Base-by-base conservation (phyloP, 2,113 vertebrate species). In the Heteronetta atricapilla region DNA sequence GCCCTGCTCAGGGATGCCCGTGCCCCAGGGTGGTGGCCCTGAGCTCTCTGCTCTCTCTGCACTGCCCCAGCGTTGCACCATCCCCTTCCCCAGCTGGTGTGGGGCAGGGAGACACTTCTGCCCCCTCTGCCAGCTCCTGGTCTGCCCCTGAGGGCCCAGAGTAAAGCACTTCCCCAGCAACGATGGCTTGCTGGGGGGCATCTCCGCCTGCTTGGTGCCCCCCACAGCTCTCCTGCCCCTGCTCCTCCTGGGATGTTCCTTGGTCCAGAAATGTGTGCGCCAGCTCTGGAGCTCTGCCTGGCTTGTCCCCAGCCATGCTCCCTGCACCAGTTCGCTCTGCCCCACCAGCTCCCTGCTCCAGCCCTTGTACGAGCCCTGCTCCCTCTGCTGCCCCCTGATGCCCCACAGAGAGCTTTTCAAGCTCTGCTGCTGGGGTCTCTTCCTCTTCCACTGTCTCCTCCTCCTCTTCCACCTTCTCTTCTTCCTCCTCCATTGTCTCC, bases 21-120 rank as follows among this genome's bases (percentile, higher is more conserved):
- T 62, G 33, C 7, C 53, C 48, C n/a, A 44, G 12, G 21, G 6
- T 26, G 1, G 0, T 26, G 18, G 34, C 17, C 34, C 48, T 0
- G 0, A 56, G 52, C 31, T 78, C 48, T 48, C 58, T 68, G 73
- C 20, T 76, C 25, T 60, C 1, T 0, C n/a, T 40, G 44, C 17
- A 3, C 25, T 26, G 34, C 36, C 36, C 34, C 18, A 33, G 26
- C 62, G 48, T 2, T 78, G 42, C 48, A 34, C 44, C 19, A 15
- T 5, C 25, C 42, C 62, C 42, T 40, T 28, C 67, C 73, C 19
- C 5, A 11, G 42, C 63, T 87, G 58, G 7, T 31, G 0, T 12
- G 78, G 67, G 48, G 21, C 21, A 38, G 1, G 4, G 20, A 22
- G 29, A 0, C 14, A 2, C 38, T 69, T 73, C 53, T 90, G 34